phyloP scores from a whole-genome alignment of 2,113 vertebrate genomes.

The Xiphias gladius region DNA sequence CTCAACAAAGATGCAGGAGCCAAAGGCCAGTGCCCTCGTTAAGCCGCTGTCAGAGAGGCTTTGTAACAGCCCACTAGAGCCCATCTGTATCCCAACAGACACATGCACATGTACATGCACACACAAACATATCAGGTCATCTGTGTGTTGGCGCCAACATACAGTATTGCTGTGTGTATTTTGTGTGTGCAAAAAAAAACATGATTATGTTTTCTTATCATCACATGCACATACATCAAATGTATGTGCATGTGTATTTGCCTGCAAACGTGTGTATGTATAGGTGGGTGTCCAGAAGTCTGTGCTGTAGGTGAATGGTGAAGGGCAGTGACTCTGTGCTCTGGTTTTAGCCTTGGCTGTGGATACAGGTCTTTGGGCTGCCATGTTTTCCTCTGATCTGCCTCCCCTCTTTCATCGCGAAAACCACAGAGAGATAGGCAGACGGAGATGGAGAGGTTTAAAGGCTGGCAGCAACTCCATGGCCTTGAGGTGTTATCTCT shows the following conservation, averaged over 20 bases:
- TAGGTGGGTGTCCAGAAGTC: conserved; percentile 34
- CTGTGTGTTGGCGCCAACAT: conserved; percentile 2
- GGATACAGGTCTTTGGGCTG: conserved; percentile 66
- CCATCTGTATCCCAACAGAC: conserved; percentile 66
- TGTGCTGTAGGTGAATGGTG: conserved; percentile 50
- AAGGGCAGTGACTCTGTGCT: conserved; percentile 61
- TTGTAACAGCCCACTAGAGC: conserved; percentile 81
- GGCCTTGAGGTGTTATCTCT: conserved; percentile 83
- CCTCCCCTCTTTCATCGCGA: conserved; percentile 70
- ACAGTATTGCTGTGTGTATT: neutral
- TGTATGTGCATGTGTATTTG: neutral
- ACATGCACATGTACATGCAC: conserved; percentile 41
- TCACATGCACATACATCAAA: neutral
- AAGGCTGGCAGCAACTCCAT: conserved; percentile 76
- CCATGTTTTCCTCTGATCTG: conserved; percentile 77
- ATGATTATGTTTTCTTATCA: neutral
- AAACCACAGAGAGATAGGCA: conserved; percentile 70
- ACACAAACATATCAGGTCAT: conserved; percentile 30
- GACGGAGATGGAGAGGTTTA: conserved; percentile 69
- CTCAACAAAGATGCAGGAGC: conserved; percentile 74
- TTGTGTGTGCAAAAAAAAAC: neutral
- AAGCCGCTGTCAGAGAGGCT: conserved; percentile 79
- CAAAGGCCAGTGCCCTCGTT: conserved; percentile 80
- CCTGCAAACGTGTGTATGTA: neutral
- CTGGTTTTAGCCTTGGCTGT: conserved; percentile 64